Base-by-base conservation (phyloP, 2,797 vertebrate species). In the Buphagus erythrorhynchus region DNA sequence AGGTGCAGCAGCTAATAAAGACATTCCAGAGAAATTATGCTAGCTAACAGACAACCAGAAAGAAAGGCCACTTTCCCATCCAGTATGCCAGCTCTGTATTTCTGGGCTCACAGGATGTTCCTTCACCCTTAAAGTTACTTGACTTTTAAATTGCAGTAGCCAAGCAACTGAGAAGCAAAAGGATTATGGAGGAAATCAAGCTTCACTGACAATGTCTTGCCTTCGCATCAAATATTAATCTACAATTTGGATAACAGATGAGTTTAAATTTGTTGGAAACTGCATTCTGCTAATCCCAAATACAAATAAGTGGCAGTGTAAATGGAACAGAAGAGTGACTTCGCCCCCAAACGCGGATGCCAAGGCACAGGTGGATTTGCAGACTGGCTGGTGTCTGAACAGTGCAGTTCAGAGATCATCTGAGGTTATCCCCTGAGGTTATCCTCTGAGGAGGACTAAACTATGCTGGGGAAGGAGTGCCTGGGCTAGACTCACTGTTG, bases 1-100 rank as follows among this genome's bases (percentile, higher is more conserved):
- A 69, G 83, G 52, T 83, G 68, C 91, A 43, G 31, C 48, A 55
- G 31, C n/a, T 76, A 11, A 31, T 51, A 28, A 54, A 75, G 69
- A 22, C 15, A 5, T 21, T n/a, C 11, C n/a, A 51, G 21, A 66
- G 46, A 69, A 11, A 52, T 19, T 35, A 35, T 38, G 9, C 14
- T 61, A 26, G 8, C n/a, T 71, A 75, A 65, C 46, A 18, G 9
- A 10, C 51, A 40, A 31, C 8, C 6, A 59, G 16, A 31, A 61
- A 66, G 16, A 58, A 21, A 43, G 15, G 6, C 5, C 49, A 46
- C 46, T 67, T 88, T 38, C 65, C 35, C 38, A 22, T 46, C 31
- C 0, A 2, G 36, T 1, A 0, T 4, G 1, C 28, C 40, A 48
- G 19, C 51, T 55, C 16, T 55, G n/a, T 26, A n/a, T 24, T 31